phyloP scores from a whole-genome alignment of 2,113 vertebrate genomes.

The Lonchura striata region DNA sequence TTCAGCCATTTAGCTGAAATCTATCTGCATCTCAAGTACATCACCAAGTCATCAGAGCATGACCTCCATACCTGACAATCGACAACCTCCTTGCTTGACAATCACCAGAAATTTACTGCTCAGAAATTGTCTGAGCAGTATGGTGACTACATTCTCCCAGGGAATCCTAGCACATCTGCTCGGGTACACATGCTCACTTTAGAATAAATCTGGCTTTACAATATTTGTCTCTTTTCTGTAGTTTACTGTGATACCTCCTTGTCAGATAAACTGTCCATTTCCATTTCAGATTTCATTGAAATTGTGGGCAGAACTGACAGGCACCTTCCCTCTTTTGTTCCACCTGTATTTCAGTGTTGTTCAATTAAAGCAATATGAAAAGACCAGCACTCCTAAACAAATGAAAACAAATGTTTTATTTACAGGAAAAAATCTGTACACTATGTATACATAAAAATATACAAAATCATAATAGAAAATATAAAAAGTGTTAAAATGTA shows the following conservation, averaged over 20 bases:
- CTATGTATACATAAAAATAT: slow-evolving; percentile 84
- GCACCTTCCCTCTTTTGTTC: not conserved
- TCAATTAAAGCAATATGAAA: not conserved
- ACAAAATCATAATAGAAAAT: slow-evolving; percentile 87
- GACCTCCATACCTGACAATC: not conserved
- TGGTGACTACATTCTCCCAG: not conserved
- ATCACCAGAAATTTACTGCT: not conserved
- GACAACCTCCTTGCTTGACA: not conserved
- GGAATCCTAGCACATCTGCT: not conserved
- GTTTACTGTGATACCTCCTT: not conserved
- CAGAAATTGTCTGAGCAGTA: not conserved
- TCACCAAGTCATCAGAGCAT: not conserved
- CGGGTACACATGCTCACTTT: not conserved
- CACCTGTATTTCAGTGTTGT: not conserved
- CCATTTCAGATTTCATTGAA: not conserved
- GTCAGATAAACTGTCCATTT: not conserved
- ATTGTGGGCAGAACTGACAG: not conserved
- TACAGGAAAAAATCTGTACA: slow-evolving; percentile 82
- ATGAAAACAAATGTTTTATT: slow-evolving; percentile 81
- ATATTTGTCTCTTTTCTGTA: not conserved
- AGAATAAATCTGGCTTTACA: not conserved
- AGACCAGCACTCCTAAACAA: slow-evolving; percentile 63
- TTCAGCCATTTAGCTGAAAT: not conserved
- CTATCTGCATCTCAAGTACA: not conserved
- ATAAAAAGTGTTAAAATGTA: slow-evolving; percentile 82